Evolutionary conservation across 2,888 invertebrate species (phyloP), one percentile per base, ranked within the genome.

Genomic region (Lottia gigantea): DNA sequence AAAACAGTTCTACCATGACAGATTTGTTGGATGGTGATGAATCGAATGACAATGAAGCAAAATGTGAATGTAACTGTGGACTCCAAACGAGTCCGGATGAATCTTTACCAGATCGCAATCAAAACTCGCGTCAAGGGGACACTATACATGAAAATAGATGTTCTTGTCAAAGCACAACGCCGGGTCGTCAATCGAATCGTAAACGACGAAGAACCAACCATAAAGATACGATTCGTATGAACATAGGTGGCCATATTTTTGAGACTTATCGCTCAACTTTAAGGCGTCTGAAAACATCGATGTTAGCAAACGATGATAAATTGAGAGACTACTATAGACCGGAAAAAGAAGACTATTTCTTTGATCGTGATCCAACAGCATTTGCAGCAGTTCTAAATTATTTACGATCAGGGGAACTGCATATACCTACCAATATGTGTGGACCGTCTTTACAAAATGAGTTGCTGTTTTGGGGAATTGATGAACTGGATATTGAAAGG

Each of bases 391-490:
- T 86, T 61, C 75, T 86, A 61, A 85, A 86, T 74, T 85, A 83
- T 71, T 73, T 85, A 40, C 74, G 86, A 66, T 85, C 85, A 16
- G 85, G 85, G 8, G 85, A 86, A 71, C 79, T 86, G 26, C 86
- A 86, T 72, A 76, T 85, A 45, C 85, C 86, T 0, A 84, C 83
- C 11, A 82, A 82, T 65, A 76, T 85, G 70, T 86, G 86, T 74
- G 85, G 85, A 8, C 86, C 86, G 12, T 80, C 84, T 1, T 75
- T 85, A 7, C 81, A 84, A 79, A 77, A 80, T 26, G 87, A 87
- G 74, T 82, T 87, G 65, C 78, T 84, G 66, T 86, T 83, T 71
- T 87, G 87, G 87, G 86, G 85, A 11, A 81, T 87, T 15, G 84
- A 85, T 16, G 86, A 87, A 74, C 77, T 78, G 46, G 81, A 83